Percentiles rank a stretch among this genome's conserved stretches.
Conservation (phyloP, 2,888 invertebrate genomes). For the Synanthedon vespiformis region DNA sequence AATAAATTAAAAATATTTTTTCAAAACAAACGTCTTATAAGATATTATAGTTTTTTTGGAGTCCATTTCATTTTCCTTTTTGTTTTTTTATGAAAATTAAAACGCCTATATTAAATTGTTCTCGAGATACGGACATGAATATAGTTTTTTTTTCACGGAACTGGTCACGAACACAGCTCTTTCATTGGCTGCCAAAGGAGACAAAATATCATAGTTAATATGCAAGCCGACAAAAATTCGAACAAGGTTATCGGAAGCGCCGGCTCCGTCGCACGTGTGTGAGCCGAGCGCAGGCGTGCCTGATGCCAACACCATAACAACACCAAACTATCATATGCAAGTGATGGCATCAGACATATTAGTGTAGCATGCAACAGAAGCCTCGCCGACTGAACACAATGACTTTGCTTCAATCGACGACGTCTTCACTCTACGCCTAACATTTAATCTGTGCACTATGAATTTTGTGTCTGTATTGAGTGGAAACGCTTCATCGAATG, state of each 20-base stretch:
- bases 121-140: too few species aligned
- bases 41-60: too few species aligned
- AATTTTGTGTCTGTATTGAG: conserved; percentile 43
- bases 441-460: conserved; percentile 47
- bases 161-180: too few species aligned
- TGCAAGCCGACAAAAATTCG: conserved; percentile 23
- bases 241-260: conserved; percentile 47
- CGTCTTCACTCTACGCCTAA: conserved; percentile 37
- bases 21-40: too few species aligned
- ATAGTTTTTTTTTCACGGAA: too few species aligned
- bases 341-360: conserved; percentile 6
- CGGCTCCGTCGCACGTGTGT: conserved; percentile 62
- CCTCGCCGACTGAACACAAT: conserved; percentile 27
- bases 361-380: conserved; percentile 55
- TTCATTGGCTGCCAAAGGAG: conserved; percentile 1
- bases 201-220: conserved; percentile 1
- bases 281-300: conserved; percentile 11
- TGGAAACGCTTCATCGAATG: conserved; percentile 41
- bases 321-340: not conserved
- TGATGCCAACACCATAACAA: conserved; percentile 25
- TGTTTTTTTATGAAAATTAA: too few species aligned
- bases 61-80: too few species aligned
- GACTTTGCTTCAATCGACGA: conserved; percentile 27
- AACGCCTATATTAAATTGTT: too few species aligned
- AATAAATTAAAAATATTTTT: too few species aligned